Conservation (phyloP, 2,113 vertebrate species). For the Calidris pugnax region DNA sequence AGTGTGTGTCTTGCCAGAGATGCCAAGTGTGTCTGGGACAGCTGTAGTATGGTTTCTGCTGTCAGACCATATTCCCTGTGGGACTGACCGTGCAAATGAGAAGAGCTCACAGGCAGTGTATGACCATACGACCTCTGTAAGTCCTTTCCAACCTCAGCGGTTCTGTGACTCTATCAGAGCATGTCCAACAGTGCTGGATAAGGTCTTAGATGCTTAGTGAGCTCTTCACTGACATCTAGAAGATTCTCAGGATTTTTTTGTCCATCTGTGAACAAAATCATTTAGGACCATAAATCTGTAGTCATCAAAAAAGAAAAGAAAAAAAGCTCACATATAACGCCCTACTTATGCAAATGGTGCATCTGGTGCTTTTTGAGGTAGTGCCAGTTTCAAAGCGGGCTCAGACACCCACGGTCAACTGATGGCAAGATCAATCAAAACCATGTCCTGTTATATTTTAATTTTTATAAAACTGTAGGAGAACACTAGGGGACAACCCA, state of each 20-base stretch:
- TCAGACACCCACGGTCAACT: not conserved
- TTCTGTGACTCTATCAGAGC: not conserved
- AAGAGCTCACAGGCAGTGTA: not conserved
- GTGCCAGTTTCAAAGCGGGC: conserved; percentile 4
- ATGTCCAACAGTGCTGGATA: not conserved
- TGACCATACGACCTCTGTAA: not conserved
- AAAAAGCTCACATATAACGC: not conserved
- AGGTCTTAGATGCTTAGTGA: not conserved
- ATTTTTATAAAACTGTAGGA: not conserved
- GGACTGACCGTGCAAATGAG: not conserved
- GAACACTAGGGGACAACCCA: not conserved
- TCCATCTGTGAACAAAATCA: not conserved
- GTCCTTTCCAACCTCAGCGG: not conserved
- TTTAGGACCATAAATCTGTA: not conserved
- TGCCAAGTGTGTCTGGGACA: not conserved
- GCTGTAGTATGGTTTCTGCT: not conserved
- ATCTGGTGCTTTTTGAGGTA: conserved; percentile 16
- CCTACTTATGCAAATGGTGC: conserved; percentile 21
- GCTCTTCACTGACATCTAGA: not conserved
- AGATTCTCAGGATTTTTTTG: not conserved
- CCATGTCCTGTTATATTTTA: not conserved
- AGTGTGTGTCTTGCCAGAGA: not conserved
- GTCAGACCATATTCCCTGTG: not conserved
- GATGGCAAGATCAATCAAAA: not conserved
- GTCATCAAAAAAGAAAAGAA: not conserved